phyloP scores from a whole-genome alignment of 2,888 invertebrate species.

The Resseliella maxima region DNA sequence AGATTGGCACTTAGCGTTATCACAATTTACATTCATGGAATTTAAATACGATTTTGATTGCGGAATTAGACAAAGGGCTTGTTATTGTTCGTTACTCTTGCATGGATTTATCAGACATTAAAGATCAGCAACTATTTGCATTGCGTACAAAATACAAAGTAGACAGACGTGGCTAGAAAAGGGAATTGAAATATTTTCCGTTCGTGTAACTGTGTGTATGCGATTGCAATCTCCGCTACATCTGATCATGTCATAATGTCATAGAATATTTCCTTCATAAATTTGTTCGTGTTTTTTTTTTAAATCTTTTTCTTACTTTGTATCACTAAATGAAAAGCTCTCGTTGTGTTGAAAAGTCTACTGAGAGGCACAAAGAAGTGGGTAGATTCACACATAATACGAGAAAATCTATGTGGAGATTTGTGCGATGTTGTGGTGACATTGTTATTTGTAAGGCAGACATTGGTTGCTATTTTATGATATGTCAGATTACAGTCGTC shows the following conservation, averaged over 20 bases:
- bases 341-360: not conserved
- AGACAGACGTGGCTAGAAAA: constrained; percentile 29
- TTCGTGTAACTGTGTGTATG: not conserved
- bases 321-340: constrained; percentile 40
- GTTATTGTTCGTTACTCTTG: constrained; percentile 5
- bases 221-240: constrained; percentile 48
- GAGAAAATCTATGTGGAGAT: not conserved
- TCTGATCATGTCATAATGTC: constrained; percentile 54
- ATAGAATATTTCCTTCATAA: constrained; percentile 30
- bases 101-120: constrained; percentile 34
- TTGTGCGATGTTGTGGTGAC: constrained; percentile 35
- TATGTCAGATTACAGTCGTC: not conserved
- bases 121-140: constrained; percentile 53
- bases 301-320: not conserved
- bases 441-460: constrained; percentile 33
- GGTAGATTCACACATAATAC: not conserved
- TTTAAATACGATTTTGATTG: constrained; percentile 52
- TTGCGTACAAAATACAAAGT: not conserved
- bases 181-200: constrained; percentile 49
- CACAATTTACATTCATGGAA: constrained; percentile 55
- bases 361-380: not conserved
- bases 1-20: constrained; percentile 49
- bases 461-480: constrained; percentile 31
- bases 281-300: not conserved
- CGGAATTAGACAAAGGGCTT: constrained; percentile 30